Evolutionary conservation across 1,140 invertebrate species (phyloP).

Genomic region (Drosophila arizonae): DNA sequence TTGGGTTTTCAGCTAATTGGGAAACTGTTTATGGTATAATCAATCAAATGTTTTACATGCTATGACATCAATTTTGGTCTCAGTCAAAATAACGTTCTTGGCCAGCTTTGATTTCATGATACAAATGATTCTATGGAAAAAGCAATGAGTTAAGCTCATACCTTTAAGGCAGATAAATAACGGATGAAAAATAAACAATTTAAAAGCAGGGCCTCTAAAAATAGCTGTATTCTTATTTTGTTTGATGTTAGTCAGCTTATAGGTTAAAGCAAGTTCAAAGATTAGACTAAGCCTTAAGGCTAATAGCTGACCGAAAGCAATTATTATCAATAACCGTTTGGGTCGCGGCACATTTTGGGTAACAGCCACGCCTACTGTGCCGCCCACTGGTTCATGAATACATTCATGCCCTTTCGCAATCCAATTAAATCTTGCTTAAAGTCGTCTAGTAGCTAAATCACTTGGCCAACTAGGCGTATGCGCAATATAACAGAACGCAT

Average conservation of each 20-base stretch:
- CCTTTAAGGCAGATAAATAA: too few relatives aligned
- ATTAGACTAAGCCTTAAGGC: not conserved
- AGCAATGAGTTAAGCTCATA: too few relatives aligned
- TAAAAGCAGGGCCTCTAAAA: too few relatives aligned
- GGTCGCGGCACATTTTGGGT: not conserved
- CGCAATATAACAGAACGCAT: slow-evolving; percentile 31
- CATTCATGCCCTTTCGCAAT: not conserved
- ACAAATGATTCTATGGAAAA: too few relatives aligned
- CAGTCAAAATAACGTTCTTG: not conserved
- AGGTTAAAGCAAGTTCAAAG: not conserved
- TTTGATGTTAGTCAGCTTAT: not conserved
- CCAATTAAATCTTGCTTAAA: slow-evolving; percentile 16
- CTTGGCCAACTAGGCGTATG: slow-evolving; percentile 9
- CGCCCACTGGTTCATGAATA: not conserved
- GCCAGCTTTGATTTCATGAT: too few relatives aligned
- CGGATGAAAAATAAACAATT: too few relatives aligned
- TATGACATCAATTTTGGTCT: not conserved
- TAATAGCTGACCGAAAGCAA: not conserved
- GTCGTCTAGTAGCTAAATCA: slow-evolving; percentile 8
- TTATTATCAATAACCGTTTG: not conserved
- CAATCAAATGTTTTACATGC: too few relatives aligned
- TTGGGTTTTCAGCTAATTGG: not conserved
- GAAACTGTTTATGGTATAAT: not conserved
- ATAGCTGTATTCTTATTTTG: not conserved
- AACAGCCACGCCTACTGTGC: not conserved